Percentiles rank a stretch among this genome's conserved stretches.
Conservation (phyloP, 2,888 invertebrate genomes). For the Acanthacorydalis orientalis region DNA sequence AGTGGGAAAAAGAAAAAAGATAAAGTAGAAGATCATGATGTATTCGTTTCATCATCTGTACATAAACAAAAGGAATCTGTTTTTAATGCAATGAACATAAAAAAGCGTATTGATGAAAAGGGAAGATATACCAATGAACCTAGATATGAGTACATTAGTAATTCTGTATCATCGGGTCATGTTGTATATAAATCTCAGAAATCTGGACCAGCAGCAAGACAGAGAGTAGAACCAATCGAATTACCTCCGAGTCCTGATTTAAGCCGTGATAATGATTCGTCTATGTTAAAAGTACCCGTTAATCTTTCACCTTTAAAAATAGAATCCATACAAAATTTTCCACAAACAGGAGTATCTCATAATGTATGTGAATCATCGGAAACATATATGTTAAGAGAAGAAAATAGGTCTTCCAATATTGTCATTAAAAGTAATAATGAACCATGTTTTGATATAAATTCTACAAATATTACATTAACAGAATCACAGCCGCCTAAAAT, state of each 20-base stretch:
- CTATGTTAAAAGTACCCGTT: background rate
- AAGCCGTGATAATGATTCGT: background rate
- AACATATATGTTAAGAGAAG: no score
- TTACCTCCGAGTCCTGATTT: conserved; percentile 25
- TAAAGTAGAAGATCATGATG: conserved; percentile 15
- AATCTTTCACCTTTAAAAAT: background rate
- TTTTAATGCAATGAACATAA: conserved; percentile 25
- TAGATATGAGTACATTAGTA: conserved; percentile 14
- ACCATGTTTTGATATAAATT: no score
- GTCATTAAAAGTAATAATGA: no score
- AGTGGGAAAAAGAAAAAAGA: conserved; percentile 55
- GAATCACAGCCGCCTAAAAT: background rate
- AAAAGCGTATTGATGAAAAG: conserved; percentile 33
- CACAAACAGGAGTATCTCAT: no score
- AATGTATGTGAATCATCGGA: no score
- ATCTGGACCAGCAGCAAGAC: conserved; percentile 33
- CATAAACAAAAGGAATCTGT: conserved; percentile 24
- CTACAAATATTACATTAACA: background rate
- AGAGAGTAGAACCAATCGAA: conserved; percentile 37
- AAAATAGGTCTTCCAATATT: no score
- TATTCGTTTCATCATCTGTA: background rate
- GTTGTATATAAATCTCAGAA: conserved; percentile 16
- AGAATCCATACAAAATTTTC: background rate
- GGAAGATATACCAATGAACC: conserved; percentile 33
- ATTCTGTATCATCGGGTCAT: conserved; percentile 15